phyloP scores from a whole-genome alignment of 2,113 vertebrate genomes.

The Dipodomys spectabilis region DNA sequence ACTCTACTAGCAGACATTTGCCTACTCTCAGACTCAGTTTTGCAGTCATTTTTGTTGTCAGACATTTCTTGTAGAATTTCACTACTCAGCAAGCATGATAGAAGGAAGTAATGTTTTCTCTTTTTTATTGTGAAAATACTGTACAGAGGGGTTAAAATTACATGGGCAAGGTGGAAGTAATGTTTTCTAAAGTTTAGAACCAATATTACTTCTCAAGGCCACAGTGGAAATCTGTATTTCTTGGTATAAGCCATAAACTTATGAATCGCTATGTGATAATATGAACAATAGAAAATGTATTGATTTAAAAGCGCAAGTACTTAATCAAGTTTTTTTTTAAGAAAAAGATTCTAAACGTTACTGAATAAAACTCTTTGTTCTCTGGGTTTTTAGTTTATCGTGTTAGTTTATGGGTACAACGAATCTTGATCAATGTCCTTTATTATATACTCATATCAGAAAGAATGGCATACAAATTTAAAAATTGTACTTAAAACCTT shows the following conservation, averaged over 20 bases:
- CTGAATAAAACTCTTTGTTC: constrained; percentile 47
- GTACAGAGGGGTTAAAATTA: too few relatives aligned
- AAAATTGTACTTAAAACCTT: constrained; percentile 62
- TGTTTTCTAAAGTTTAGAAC: constrained; percentile 52
- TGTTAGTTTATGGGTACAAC: too few relatives aligned
- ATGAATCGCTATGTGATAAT: not conserved
- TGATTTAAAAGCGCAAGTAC: constrained; percentile 50
- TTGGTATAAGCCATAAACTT: not conserved
- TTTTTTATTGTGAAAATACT: too few relatives aligned
- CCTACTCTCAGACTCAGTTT: constrained; percentile 47
- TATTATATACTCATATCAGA: constrained; percentile 27
- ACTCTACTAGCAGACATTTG: constrained; percentile 40
- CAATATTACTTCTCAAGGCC: constrained; percentile 60
- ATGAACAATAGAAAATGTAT: constrained; percentile 36
- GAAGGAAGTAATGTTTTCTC: constrained; percentile 25
- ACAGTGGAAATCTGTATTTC: constrained; percentile 43
- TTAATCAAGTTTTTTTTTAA: constrained; percentile 3
- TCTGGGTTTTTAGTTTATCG: not conserved
- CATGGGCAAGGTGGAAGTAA: not conserved
- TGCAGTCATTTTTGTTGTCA: constrained; percentile 43
- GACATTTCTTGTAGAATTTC: constrained; percentile 47
- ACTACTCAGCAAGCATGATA: not conserved
- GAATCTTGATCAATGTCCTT: not conserved
- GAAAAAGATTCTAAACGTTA: constrained; percentile 26
- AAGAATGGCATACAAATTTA: constrained; percentile 17